Evolutionary conservation across 2,888 invertebrate genomes (phyloP), one percentile per base, ranked within the genome.

Genomic region (Cordylochernes scorpioides): DNA sequence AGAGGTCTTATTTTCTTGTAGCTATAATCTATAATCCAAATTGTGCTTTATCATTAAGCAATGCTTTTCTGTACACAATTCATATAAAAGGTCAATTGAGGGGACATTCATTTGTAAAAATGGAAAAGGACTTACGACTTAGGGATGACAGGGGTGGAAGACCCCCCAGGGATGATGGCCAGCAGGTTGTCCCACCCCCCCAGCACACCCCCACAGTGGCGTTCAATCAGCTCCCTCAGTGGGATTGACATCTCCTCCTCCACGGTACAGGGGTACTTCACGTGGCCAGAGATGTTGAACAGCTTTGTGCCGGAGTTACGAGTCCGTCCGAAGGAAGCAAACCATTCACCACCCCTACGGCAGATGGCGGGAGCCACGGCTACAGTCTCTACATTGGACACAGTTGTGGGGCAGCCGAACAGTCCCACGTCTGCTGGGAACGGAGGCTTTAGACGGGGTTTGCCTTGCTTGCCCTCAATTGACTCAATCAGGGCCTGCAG

Each of bases 161-260:
- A 91, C 1, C 97, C 97, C 8, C 97, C 97, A 4, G 97, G 97
- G 46, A 99, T 97, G 39, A 99, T 68, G 21, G 78, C 91, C 15
- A 91, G 59, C 33, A 99, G 60, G 55, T 99, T 99, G 48, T 97
- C 94, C 97, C 97, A 99, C 6, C 97, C 97, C 0, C 97, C 97
- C 32, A 63, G 67, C 1, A 99, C 78, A 4, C 91, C 97, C 2
- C 97, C 97, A 13, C 82, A 78, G 53, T 99, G 97, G 19, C 68
- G 58, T 53, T 99, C 91, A 36, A 99, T 82, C 22, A 99, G 60
- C 49, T 97, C 88, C 34, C 71, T 75, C 29, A 99, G 59, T 0
- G 91, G 75, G 38, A 99, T 74, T 33, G 88, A 88, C 97, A 99
- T 99, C 58, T 94, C 91, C 50, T 99, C 97, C 54, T 99, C 97